phyloP scores from a whole-genome alignment of 2,888 invertebrate species.

The Drosophila birchii region DNA sequence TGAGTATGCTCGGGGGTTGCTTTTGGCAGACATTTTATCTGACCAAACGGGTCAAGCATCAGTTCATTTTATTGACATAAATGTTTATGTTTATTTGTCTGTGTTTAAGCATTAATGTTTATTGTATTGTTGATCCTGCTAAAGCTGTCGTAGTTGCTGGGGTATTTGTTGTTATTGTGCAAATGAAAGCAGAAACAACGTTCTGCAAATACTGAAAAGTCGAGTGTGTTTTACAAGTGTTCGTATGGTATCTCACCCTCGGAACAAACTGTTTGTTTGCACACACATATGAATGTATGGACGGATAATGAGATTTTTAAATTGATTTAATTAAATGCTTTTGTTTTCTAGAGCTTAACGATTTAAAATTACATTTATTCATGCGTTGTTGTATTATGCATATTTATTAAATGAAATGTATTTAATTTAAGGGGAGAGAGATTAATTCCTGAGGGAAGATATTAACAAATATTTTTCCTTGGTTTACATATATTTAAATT shows the following conservation, averaged over 20 bases:
- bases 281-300: constrained; percentile 33
- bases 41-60: constrained; percentile 72
- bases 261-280: constrained; percentile 24
- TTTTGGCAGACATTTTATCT: constrained; percentile 61
- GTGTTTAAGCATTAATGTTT: constrained; percentile 71
- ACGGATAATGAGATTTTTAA: constrained; percentile 42
- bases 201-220: constrained; percentile 46
- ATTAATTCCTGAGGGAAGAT: neutral
- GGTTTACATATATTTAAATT: neutral
- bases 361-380: constrained; percentile 40
- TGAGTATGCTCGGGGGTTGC: constrained; percentile 1
- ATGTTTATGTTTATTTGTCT: constrained; percentile 77
- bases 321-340: constrained; percentile 60
- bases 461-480: neutral
- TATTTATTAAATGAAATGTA: neutral
- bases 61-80: constrained; percentile 77
- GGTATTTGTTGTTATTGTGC: constrained; percentile 53
- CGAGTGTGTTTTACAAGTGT: constrained; percentile 56
- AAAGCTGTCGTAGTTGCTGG: constrained; percentile 6
- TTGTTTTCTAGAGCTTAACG: constrained; percentile 39
- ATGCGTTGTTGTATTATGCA: neutral
- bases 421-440: neutral
- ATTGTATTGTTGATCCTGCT: constrained; percentile 57
- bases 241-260: neutral
- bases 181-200: constrained; percentile 46